phyloP scores from a whole-genome alignment of 1,140 invertebrate species.

The Pogonomyrmex californicus region DNA sequence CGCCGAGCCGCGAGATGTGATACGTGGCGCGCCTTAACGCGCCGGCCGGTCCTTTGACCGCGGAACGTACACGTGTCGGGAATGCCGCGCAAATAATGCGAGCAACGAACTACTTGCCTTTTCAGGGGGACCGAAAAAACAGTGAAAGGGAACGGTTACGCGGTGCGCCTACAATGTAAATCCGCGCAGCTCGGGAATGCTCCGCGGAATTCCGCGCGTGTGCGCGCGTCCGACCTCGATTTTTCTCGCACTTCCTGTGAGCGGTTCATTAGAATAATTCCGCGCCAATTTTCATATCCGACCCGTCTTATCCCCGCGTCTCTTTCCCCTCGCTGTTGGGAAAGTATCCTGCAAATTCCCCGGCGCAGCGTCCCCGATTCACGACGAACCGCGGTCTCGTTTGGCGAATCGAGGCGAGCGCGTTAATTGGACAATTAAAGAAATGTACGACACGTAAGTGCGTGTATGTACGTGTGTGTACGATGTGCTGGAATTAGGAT shows the following conservation, averaged over 20 bases:
- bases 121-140: slow-evolving; percentile 31
- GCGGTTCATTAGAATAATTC: slow-evolving; percentile 66
- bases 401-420: slow-evolving; percentile 51
- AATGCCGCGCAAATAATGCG: slow-evolving; percentile 58
- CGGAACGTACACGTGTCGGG: slow-evolving; percentile 32
- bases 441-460: background rate
- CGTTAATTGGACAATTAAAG: slow-evolving; percentile 72
- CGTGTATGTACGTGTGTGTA: background rate
- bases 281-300: slow-evolving; percentile 60
- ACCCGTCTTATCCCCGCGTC: background rate
- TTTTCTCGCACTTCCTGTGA: slow-evolving; percentile 38
- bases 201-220: slow-evolving; percentile 60
- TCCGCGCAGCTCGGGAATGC: slow-evolving; percentile 48
- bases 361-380: slow-evolving; percentile 23
- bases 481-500: slow-evolving; percentile 5
- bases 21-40: slow-evolving; percentile 38
- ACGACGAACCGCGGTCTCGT: slow-evolving; percentile 27
- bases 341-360: slow-evolving; percentile 67
- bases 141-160: slow-evolving; percentile 41
- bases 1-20: slow-evolving; percentile 7
- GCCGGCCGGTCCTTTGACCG: slow-evolving; percentile 12
- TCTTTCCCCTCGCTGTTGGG: slow-evolving; percentile 32
- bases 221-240: slow-evolving; percentile 64
- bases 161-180: slow-evolving; percentile 66
- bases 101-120: slow-evolving; percentile 61